Evolutionary conservation across 2,888 invertebrate genomes (phyloP).

Genomic region (Clusia tigrina): DNA sequence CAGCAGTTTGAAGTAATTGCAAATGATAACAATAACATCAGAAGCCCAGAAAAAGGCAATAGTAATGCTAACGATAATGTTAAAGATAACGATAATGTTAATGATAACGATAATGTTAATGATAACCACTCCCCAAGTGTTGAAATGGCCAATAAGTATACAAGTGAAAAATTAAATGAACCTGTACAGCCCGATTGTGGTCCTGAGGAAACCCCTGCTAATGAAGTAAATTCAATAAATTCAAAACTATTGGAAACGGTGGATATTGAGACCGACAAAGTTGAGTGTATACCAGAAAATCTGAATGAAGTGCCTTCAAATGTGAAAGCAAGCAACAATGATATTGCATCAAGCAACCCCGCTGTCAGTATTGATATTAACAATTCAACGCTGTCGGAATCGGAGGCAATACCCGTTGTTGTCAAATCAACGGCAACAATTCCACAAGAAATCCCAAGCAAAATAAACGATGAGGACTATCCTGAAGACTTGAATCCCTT

Average conservation of each 20-base stretch:
- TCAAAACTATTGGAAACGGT: no score
- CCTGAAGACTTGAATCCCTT: constrained; percentile 87
- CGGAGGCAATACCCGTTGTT: no score
- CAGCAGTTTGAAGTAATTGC: constrained; percentile 55
- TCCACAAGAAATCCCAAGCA: constrained; percentile 14
- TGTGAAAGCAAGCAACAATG: constrained; percentile 28
- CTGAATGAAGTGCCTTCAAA: constrained; percentile 38
- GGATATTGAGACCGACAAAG: constrained; percentile 10
- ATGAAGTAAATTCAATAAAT: constrained; percentile 4
- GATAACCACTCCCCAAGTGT: constrained; percentile 30
- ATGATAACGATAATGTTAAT: constrained; percentile 31
- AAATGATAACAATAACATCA: constrained; percentile 39
- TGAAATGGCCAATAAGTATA: neutral
- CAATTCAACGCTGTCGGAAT: no score
- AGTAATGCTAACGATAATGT: constrained; percentile 25
- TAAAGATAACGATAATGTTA: constrained; percentile 26
- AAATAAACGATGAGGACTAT: constrained; percentile 64
- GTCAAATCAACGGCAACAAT: constrained; percentile 17
- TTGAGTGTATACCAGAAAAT: constrained; percentile 13
- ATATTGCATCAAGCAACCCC: neutral
- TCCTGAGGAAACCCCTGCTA: constrained; percentile 13
- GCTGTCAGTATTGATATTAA: neutral
- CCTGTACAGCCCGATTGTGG: neutral
- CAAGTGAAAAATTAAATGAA: constrained; percentile 1
- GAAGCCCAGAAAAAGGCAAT: constrained; percentile 25